Conservation (phyloP, 2,113 vertebrate genomes). For the Prionailurus viverrinus region DNA sequence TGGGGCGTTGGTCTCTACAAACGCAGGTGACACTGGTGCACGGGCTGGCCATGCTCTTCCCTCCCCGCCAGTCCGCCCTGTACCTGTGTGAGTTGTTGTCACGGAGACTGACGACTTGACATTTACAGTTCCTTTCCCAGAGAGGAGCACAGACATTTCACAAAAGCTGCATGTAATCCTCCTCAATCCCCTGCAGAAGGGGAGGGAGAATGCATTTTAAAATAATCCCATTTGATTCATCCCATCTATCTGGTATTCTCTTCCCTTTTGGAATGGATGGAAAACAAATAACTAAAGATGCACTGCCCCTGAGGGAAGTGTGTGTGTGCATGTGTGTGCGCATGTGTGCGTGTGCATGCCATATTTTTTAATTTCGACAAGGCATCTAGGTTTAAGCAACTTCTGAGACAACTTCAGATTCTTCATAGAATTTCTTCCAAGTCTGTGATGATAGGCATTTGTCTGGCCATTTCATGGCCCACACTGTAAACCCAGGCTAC, state of each 20-base stretch:
- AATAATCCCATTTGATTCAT: conserved; percentile 55
- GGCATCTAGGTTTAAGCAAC: neutral
- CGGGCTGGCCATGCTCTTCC: rapidly evolving
- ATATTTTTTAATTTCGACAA: conserved; percentile 14
- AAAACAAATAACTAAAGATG: conserved; percentile 53
- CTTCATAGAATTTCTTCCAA: neutral
- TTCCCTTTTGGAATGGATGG: neutral
- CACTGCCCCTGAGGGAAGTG: neutral
- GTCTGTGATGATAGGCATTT: neutral
- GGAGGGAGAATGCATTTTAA: conserved; percentile 21
- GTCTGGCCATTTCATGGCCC: neutral
- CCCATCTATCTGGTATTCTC: neutral
- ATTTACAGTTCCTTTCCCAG: conserved; percentile 76
- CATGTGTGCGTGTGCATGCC: rapidly evolving
- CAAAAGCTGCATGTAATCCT: conserved; percentile 70
- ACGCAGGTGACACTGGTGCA: rapidly evolving
- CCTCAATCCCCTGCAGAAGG: conserved; percentile 37
- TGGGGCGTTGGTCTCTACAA: neutral
- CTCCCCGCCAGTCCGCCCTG: neutral
- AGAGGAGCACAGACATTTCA: conserved; percentile 74
- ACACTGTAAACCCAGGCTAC: neutral
- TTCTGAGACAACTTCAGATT: neutral
- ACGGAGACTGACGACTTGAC: conserved; percentile 67
- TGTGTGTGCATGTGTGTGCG: neutral
- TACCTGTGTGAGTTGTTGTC: conserved; percentile 16